Evolutionary conservation across 53 echinoderm and acorn worm species (phyloP), one percentile per base, ranked within the genome.

Genomic region (Echinarachnius parma): DNA sequence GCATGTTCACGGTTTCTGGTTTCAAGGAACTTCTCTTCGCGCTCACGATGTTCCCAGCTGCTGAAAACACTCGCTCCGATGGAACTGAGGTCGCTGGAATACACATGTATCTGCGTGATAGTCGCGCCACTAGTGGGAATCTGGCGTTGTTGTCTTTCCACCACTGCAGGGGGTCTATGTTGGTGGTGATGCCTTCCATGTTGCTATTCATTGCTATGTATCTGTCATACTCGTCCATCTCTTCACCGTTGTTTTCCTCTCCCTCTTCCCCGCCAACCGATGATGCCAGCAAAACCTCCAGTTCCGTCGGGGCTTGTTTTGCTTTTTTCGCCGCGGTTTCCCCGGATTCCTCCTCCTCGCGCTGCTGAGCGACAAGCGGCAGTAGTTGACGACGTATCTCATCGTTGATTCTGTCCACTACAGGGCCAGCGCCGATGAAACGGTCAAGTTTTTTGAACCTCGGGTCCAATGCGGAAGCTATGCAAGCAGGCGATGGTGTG

Each of bases 1-100:
- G 60, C 46, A 68, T 68, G 28, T 80, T 64, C 1, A 82, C 75
- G 25, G 75, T 75, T 13, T 64, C 63, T 2, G 82, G 28, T 10
- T 48, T 15, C 0, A 81, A 39, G 28, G 60, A 71, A 29, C 70
- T 71, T 4, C 75, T 13, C n/a, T 76, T 82, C 11, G 24, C 19
- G 16, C 5, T 64, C 0, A 82, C 76, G 30, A 77, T 65, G 9
- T 82, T 82, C 5, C 77, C 76, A 4, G 65, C 82, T 4, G 35
- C 28, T 10, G 76, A 76, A 46, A 82, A 58, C 20, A 76, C 65
- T 24, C 76, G 31, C 28, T 76, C 82, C 20, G 76, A 76, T 23
- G 76, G 82, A 9, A 82, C 82, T 7, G 82, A 76, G 1, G 82
- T 82, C 5, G 65, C 75, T 3, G 66, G 76, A 3, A 58, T 32